These are phyloP conservation scores for Homalodisca vitripennis DNA, from an alignment of 1,140 invertebrate species.

Conservation along the genomic window DNA sequence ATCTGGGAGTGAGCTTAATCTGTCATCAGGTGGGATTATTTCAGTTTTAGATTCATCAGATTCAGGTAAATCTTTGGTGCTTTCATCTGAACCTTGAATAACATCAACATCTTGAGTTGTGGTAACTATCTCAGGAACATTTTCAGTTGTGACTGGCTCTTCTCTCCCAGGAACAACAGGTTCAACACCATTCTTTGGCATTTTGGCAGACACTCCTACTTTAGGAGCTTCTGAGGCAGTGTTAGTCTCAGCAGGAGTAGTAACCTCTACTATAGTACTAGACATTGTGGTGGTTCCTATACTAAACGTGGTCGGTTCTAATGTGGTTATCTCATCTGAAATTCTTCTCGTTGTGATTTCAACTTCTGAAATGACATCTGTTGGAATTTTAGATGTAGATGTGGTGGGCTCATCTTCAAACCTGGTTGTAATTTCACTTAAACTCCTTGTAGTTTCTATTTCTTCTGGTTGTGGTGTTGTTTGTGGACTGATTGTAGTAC, in stretches of 20 bases:
- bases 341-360: no score
- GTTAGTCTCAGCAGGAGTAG: constrained; percentile 1
- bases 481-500: no score
- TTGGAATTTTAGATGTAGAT: no score
- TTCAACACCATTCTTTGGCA: constrained; percentile 22
- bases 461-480: no score
- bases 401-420: background rate
- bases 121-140: constrained; percentile 17
- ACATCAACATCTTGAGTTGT: background rate
- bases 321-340: no score
- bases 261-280: background rate
- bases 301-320: no score
- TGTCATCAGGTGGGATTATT: background rate
- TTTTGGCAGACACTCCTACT: constrained; percentile 21
- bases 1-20: background rate
- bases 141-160: constrained; percentile 2
- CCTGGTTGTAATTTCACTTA: no score
- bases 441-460: no score
- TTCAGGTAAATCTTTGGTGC: background rate
- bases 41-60: background rate
- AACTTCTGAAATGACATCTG: no score
- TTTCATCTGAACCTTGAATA: background rate
- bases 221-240: constrained; percentile 18
- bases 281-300: no score
- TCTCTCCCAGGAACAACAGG: background rate